A percentile compares a stretch with the other conserved stretches of the same genome.
Conservation (phyloP, 2,113 vertebrate genomes). For the Gracilinanus agilis region DNA sequence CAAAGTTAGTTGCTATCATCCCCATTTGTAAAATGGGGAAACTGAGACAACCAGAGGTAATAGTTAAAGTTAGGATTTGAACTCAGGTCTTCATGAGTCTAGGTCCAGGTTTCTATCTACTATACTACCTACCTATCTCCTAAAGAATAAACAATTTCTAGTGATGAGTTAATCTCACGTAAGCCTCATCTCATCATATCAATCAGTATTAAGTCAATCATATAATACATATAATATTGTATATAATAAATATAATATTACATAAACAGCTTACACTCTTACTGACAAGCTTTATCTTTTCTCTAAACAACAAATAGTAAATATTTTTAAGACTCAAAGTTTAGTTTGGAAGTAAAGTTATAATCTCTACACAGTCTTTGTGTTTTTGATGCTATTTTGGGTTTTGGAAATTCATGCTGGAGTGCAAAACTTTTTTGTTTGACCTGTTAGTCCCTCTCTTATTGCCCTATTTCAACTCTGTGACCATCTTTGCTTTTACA, state of each 20-base stretch:
- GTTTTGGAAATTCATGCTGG: background rate
- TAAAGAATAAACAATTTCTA: background rate
- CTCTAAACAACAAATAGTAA: conserved; percentile 27
- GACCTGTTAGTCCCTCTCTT: conserved; percentile 1
- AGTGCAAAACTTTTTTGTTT: background rate
- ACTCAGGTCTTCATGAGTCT: background rate
- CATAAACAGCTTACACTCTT: background rate
- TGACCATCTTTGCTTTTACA: background rate
- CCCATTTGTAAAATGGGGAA: background rate
- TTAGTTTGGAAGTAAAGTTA: conserved; percentile 3
- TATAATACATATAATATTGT: background rate
- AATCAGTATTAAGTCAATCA: background rate
- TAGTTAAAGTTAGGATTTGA: background rate
- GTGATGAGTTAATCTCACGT: background rate
- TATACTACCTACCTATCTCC: background rate
- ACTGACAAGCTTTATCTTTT: conserved; percentile 12
- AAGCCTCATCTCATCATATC: background rate
- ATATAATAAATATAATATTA: too few relatives aligned
- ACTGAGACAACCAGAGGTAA: background rate
- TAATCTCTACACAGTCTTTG: conserved; percentile 15
- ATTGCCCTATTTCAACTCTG: conserved; percentile 32
- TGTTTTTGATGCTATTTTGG: background rate
- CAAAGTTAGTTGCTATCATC: background rate
- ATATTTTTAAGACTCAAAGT: conserved; percentile 24
- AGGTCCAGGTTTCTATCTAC: background rate